These are phyloP conservation scores for Iselma pallidipennis DNA, from an alignment of 2,888 invertebrate species.

Conservation along the genomic window DNA sequence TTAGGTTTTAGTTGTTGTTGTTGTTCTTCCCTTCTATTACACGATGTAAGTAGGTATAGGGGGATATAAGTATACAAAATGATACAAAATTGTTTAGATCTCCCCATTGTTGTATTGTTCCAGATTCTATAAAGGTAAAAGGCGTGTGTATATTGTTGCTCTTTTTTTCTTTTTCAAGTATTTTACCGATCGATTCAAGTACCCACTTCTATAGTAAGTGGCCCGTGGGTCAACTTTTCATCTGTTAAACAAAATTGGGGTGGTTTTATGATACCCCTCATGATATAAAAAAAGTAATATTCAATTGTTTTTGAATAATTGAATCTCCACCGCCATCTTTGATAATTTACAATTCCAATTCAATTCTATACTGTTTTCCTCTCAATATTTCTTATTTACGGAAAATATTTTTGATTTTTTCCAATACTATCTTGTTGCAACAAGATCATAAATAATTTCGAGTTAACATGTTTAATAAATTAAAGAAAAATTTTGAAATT, in stretches of 20 bases:
- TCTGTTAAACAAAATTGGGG: background rate
- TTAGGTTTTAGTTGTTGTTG: background rate
- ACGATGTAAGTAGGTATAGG: no score
- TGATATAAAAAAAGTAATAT: no score
- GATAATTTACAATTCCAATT: background rate
- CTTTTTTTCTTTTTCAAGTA: background rate
- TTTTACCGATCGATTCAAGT: background rate
- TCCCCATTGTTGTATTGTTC: background rate
- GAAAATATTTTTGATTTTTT: no score
- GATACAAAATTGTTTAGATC: constrained; percentile 1
- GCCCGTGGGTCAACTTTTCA: background rate
- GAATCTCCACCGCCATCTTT: background rate
- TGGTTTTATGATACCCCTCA: no score
- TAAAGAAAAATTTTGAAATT: background rate
- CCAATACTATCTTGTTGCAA: background rate
- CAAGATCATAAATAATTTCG: background rate
- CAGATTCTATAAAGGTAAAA: background rate
- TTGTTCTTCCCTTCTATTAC: no score
- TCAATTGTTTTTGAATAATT: no score
- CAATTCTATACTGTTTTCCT: background rate
- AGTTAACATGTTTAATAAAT: background rate
- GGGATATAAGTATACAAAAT: constrained; percentile 14
- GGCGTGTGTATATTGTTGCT: background rate
- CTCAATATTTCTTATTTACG: background rate
- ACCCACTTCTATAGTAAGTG: background rate